Evolutionary conservation across 1,140 invertebrate genomes (phyloP), one percentile per base, ranked within the genome.

Genomic region (Brachionus plicatilis): DNA sequence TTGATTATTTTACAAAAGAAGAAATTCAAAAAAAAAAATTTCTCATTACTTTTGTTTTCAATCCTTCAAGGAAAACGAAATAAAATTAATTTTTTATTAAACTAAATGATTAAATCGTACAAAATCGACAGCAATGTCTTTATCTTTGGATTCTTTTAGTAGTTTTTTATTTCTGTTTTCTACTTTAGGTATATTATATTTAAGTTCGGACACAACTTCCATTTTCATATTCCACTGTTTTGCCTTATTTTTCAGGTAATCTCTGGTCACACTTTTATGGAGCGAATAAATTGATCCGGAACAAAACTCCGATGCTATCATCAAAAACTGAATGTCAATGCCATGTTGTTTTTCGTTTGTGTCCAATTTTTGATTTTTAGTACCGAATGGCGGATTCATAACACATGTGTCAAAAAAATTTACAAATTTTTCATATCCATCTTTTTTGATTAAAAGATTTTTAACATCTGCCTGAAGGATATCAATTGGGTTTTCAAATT

Each of bases 341-440:
- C 83, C 83, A 11, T 27, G 6, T 8, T 60, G 37, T 45, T 75
- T 53, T 43, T 65, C 53, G 0, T 56, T 41, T 5, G 7, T 14
- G n/a, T 75, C 17, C 9, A 24, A 11, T 45, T n/a, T 33, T 56
- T 75, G 65, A 53, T 45, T 75, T 90, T 98, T 98, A 0, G 97
- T 99, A 2, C 97, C 97, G 92, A 99, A 99, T 17, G 97, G 97
- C 24, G 96, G 97, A 92, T 99, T 99, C 94, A 98, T 96, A 8
- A 99, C 91, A 2, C 97, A 94, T 7, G 94, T 95, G 88, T 99
- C 95, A 91, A 97, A 96, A 24, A 66, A 50, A 65, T 66, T 76
- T 11, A 24, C 43, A 33, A 88, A 50, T 27, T 86, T 47, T 27
- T 50, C 24, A 17, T 70, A 47, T 17, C 33, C 53, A 29, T 72